These are phyloP conservation scores for Drosophila mettleri DNA, from an alignment of 2,888 invertebrate genomes.

Conservation along the genomic window DNA sequence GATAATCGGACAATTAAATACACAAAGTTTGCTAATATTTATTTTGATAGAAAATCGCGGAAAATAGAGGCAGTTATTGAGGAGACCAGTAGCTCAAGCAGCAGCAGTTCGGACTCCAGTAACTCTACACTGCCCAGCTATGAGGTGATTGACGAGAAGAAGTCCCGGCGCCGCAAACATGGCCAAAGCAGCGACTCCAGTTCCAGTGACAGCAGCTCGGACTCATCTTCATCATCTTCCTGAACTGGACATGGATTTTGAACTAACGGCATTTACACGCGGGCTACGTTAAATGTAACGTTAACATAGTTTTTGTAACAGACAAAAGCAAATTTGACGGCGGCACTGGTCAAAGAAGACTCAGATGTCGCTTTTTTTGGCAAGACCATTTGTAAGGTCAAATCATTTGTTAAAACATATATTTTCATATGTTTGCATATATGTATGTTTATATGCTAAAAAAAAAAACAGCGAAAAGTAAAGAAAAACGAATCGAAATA, in stretches of 20 bases:
- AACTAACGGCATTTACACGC: conserved; percentile 44
- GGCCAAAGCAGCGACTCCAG: conserved; percentile 71
- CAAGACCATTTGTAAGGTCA: conserved; percentile 29
- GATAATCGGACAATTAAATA: not conserved
- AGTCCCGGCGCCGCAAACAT: conserved; percentile 71
- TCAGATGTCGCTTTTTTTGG: conserved; percentile 39
- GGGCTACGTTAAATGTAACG: conserved; percentile 28
- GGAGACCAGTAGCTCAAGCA: conserved; percentile 76
- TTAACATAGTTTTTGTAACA: conserved; percentile 48
- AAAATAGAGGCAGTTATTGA: conserved; percentile 83
- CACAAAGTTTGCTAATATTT: not conserved
- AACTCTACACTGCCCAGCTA: conserved; percentile 83
- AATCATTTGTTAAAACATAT: conserved; percentile 45
- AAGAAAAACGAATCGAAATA: conserved; percentile 22
- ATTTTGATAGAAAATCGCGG: conserved; percentile 69
- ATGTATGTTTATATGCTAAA: conserved; percentile 28
- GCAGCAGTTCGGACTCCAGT: conserved; percentile 80
- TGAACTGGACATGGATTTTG: conserved; percentile 45
- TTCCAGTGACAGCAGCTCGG: conserved; percentile 72
- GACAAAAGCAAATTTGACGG: conserved; percentile 39
- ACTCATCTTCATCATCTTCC: conserved; percentile 73
- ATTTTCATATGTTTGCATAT: conserved; percentile 64
- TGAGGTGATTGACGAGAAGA: conserved; percentile 83
- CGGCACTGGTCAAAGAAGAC: conserved; percentile 19
- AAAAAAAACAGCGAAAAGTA: conserved; percentile 10